These are phyloP conservation scores for Atrichornis clamosus DNA, from an alignment of 2,113 vertebrate species.

Conservation along the genomic window DNA sequence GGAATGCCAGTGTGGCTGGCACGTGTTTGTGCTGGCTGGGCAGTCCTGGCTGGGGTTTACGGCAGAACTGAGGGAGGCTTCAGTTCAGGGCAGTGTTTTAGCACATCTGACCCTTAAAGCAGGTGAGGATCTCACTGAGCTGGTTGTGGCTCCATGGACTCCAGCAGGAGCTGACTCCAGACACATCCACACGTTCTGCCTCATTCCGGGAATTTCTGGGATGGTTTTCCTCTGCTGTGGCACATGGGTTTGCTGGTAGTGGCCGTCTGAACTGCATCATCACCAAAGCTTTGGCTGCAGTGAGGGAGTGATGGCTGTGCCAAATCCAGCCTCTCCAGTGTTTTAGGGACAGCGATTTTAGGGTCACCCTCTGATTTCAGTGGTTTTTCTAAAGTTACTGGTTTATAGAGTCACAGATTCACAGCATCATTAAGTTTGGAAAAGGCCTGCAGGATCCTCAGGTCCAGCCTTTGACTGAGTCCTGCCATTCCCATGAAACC, in stretches of 20 bases:
- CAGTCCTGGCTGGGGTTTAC: rapidly evolving
- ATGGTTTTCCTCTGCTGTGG: neutral
- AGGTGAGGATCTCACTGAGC: rapidly evolving
- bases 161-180: neutral
- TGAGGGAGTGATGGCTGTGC: rapidly evolving
- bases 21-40: rapidly evolving
- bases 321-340: neutral
- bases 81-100: neutral
- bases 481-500: neutral
- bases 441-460: neutral
- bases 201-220: rapidly evolving
- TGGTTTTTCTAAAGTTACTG: rapidly evolving
- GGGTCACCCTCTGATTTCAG: too few species aligned
- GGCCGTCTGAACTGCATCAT: neutral
- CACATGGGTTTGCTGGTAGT: neutral
- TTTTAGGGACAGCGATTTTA: neutral
- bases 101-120: neutral
- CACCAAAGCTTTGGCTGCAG: rapidly evolving
- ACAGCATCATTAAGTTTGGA: neutral
- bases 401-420: neutral
- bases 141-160: rapidly evolving
- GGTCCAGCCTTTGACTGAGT: neutral
- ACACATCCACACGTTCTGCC: rapidly evolving
- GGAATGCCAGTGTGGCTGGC: neutral
- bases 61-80: neutral